Evolutionary conservation across 2,797 vertebrate genomes (phyloP), one percentile per base, ranked within the genome.

Genomic region (Mus minutoides): DNA sequence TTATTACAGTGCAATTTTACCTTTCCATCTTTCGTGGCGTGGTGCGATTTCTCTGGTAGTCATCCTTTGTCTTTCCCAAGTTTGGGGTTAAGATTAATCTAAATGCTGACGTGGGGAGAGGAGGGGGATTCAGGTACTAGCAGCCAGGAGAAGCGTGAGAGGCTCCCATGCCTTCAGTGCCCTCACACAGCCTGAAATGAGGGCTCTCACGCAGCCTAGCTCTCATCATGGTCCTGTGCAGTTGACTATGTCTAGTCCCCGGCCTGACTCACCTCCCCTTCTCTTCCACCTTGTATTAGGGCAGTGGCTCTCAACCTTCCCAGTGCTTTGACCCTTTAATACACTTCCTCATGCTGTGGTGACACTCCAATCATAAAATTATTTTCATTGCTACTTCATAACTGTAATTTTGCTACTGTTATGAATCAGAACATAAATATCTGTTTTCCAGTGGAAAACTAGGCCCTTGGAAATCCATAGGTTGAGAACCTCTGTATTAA

Each of bases 1-100:
- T 97, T 96, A 96, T 98, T 97, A 97, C 83, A 95, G 97, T 94
- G 94, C 95, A 92, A 96, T 98, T 98, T 97, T 97, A 96, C 95
- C 94, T 96, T 97, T 97, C 97, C 94, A 92, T 97, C 96, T 97
- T 95, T 62, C 13, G 8, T 22, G 19, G 89, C 3, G 2, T 52
- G 69, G 87, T 64, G 31, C 76, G 94, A 96, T 95, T 96, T 95
- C 95, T 94, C 91, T 91, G 96, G 93, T 71, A 94, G 91, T 95
- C 92, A 87, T 82, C 93, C 89, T 97, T 97, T 96, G 96, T 87
- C 93, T 95, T 96, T 89, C 83, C 89, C 71, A 76, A 97, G 95
- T 88, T 96, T 96, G 11, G 90, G 92, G 96, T 97, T 98, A 97
- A 97, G 69, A 93, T 82, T 82, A 87, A 95, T 96, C 82, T 80